Evolutionary conservation across 2,888 invertebrate species (phyloP), one percentile per base, ranked within the genome.

Genomic region (Lasioglossum leucozonium): DNA sequence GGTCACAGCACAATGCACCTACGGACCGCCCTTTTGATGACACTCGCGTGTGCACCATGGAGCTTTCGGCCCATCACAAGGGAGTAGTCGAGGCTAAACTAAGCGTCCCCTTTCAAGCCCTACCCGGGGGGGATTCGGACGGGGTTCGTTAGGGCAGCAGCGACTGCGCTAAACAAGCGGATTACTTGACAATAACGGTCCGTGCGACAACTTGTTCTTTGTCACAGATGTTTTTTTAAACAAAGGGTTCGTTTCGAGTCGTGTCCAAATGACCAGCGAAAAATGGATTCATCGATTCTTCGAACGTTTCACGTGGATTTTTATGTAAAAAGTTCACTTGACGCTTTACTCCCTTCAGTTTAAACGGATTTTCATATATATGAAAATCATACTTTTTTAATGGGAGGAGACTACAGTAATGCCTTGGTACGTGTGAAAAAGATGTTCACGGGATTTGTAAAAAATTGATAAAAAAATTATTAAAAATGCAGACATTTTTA

Each of bases 1-100:
- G 78, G 73, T 55, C 78, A 76, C 85, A 72, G 81, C 82, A 89
- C 85, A 82, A 85, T 79, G 74, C 67, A 74, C 79, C 72, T 77
- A 71, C 65, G 77, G n/a, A 69, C 67, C 65, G 55, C 72, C 55
- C 74, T 77, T 82, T 87, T 74, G 77, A 74, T 69, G 75, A 75
- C 65, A 30, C 42, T 51, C n/a, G 44, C 76, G 86, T 76, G 67
- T 65, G 72, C 72, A 76, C 78, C 78, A 34, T 47, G 69, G 69
- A 77, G 72, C 69, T 76, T 67, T 74, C 76, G 58, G 58, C 51
- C 30, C 51, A 42, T 78, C 58, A n/a, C 75, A 79, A 84, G 81
- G 69, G 82, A 75, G 22, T 51, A 69, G 11, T 65, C 75, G 16
- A 18, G 72, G 72, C 34, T 72, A 55, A 82, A 79, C 51, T 71